Conservation (phyloP, 2,888 invertebrate species). For the Iselma pallidipennis region DNA sequence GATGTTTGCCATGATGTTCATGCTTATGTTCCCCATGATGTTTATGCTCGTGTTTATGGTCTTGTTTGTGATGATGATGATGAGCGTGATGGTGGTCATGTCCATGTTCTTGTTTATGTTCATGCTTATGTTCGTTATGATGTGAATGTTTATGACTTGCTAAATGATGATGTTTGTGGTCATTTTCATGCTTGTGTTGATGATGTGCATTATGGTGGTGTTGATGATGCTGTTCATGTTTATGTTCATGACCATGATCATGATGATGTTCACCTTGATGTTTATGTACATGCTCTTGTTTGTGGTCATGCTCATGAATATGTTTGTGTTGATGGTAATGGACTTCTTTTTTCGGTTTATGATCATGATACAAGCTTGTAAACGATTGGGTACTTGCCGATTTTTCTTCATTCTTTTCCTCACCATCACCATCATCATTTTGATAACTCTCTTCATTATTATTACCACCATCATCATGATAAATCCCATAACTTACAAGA, state of each 20-base stretch:
- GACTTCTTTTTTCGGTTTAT: slow-evolving; percentile 25
- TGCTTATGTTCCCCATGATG: slow-evolving; percentile 29
- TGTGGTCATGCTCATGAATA: slow-evolving; percentile 31
- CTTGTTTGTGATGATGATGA: slow-evolving; percentile 29
- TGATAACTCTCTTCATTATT: neutral
- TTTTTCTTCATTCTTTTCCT: neutral
- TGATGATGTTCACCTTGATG: slow-evolving; percentile 27
- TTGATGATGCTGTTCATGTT: slow-evolving; percentile 29
- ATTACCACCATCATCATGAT: neutral
- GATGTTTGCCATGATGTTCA: slow-evolving; percentile 32
- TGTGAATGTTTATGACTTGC: slow-evolving; percentile 27
- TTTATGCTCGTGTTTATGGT: slow-evolving; percentile 28
- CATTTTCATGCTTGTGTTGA: slow-evolving; percentile 25
- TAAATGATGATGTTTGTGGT: slow-evolving; percentile 29
- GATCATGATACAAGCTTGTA: neutral
- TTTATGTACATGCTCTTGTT: slow-evolving; percentile 30
- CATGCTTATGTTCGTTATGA: slow-evolving; percentile 27
- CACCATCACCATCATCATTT: neutral
- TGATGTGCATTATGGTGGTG: slow-evolving; percentile 30
- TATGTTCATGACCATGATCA: slow-evolving; percentile 28
- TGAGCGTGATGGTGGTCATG: slow-evolving; percentile 28
- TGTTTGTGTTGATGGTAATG: slow-evolving; percentile 35
- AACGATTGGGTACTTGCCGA: neutral
- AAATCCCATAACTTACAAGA: too few relatives aligned
- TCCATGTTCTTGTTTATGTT: slow-evolving; percentile 29